A percentile compares a stretch with the other conserved stretches of the same genome.
These are phyloP conservation scores for Poecilia wingei DNA, from an alignment of 2,797 vertebrate genomes.

Conservation along the genomic window DNA sequence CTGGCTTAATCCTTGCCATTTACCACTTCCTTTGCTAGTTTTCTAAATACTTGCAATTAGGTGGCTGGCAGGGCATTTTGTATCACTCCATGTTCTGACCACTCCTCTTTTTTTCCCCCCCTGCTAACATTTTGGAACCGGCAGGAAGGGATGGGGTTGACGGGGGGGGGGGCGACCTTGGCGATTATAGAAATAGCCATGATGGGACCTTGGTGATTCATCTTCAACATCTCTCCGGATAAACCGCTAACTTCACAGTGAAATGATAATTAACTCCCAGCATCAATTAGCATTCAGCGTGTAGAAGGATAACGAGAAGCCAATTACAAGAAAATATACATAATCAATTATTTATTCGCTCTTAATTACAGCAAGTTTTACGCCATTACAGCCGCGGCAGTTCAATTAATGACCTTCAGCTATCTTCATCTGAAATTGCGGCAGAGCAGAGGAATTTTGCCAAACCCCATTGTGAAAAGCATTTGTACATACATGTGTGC, in stretches of 20 bases:
- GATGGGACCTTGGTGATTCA: conserved; percentile 60
- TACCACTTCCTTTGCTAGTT: conserved; percentile 79
- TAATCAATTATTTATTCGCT: conserved; percentile 85
- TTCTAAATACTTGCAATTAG: conserved; percentile 84
- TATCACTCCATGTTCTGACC: conserved; percentile 65
- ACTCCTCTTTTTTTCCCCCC: conserved; percentile 46
- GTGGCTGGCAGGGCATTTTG: conserved; percentile 73
- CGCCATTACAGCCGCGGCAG: conserved; percentile 74
- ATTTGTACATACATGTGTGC: conserved; percentile 21
- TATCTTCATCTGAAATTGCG: conserved; percentile 80
- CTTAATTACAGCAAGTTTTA: conserved; percentile 83
- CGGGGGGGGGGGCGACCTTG: conserved; percentile 55
- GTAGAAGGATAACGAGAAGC: conserved; percentile 75
- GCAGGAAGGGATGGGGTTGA: not conserved
- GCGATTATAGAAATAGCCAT: conserved; percentile 43
- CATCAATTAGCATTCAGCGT: conserved; percentile 79
- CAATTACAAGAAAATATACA: conserved; percentile 82
- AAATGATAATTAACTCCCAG: conserved; percentile 80
- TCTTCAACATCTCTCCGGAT: conserved; percentile 61
- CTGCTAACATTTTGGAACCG: conserved; percentile 42
- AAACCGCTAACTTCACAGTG: conserved; percentile 59
- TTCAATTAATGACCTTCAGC: conserved; percentile 84
- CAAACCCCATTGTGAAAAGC: conserved; percentile 53
- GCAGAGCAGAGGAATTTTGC: conserved; percentile 67
- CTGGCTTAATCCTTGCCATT: conserved; percentile 82